A percentile compares a stretch with the other conserved stretches of the same genome.
These are phyloP conservation scores for Aleiodes alternator DNA, from an alignment of 2,888 invertebrate genomes.

Conservation along the genomic window DNA sequence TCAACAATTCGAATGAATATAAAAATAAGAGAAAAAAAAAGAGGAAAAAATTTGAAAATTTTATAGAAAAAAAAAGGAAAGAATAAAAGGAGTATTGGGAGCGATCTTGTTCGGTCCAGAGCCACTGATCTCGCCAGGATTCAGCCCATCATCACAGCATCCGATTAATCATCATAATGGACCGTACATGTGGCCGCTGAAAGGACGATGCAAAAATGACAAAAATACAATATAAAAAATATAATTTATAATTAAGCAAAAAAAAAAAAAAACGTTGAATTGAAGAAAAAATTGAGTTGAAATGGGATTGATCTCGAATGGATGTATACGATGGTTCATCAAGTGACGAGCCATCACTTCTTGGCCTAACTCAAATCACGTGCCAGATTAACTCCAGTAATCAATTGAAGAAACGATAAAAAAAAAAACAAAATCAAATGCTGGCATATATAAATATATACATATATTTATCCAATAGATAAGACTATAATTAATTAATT, in stretches of 20 bases:
- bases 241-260: slow-evolving; percentile 29
- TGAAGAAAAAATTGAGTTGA: neutral
- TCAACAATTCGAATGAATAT: neutral
- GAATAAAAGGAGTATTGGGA: slow-evolving; percentile 4
- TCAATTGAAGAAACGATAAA: slow-evolving; percentile 31
- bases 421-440: neutral
- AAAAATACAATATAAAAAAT: slow-evolving; percentile 23
- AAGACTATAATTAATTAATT: slow-evolving; percentile 33
- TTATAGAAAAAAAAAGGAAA: neutral
- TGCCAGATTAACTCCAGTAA: slow-evolving; percentile 16
- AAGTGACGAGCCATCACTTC: slow-evolving; percentile 4
- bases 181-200: neutral
- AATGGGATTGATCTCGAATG: slow-evolving; percentile 12
- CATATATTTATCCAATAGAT: slow-evolving; percentile 30
- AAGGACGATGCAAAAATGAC: neutral
- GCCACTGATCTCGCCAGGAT: slow-evolving; percentile 2
- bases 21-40: neutral
- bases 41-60: neutral
- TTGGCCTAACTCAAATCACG: slow-evolving; percentile 14
- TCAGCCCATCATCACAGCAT: slow-evolving; percentile 1
- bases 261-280: neutral
- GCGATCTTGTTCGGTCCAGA: neutral
- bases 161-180: neutral
- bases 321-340: slow-evolving; percentile 12
- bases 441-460: slow-evolving; percentile 19